Evolutionary conservation across 2,888 invertebrate genomes (phyloP).

Genomic region (Exocentrus adspersus): DNA sequence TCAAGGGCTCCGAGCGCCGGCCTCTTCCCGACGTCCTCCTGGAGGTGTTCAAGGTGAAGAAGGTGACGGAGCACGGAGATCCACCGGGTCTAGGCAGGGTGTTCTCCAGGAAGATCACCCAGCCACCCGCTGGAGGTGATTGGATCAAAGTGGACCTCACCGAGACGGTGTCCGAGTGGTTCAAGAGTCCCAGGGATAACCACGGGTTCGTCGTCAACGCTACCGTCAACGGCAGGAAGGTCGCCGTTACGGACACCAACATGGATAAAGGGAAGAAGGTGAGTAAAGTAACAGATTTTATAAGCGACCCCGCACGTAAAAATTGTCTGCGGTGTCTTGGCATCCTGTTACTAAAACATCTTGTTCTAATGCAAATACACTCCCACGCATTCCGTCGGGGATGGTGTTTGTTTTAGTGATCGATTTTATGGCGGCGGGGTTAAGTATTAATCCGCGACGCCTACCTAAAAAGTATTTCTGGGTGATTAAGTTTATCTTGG

Average conservation of each 20-base stretch:
- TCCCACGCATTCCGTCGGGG: too few relatives aligned
- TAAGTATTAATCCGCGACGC: too few relatives aligned
- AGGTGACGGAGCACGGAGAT: constrained; percentile 56
- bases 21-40: constrained; percentile 55
- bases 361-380: too few relatives aligned
- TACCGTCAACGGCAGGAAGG: constrained; percentile 69
- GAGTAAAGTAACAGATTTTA: too few relatives aligned
- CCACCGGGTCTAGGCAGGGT: constrained; percentile 54
- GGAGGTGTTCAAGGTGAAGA: constrained; percentile 59
- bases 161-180: constrained; percentile 80
- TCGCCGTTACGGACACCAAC: constrained; percentile 75
- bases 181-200: constrained; percentile 77
- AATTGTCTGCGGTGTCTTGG: too few relatives aligned
- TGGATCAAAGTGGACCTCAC: constrained; percentile 80
- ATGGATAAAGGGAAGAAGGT: constrained; percentile 66
- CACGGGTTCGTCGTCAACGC: constrained; percentile 81
- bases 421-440: too few relatives aligned
- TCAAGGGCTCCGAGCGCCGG: constrained; percentile 66
- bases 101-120: constrained; percentile 62
- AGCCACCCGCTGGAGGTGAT: constrained; percentile 70
- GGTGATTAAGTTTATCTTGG: too few relatives aligned
- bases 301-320: too few relatives aligned
- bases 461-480: too few relatives aligned
- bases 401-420: too few relatives aligned
- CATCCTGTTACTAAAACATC: too few relatives aligned